These are phyloP conservation scores for Trimorus sp. DNA, from an alignment of 2,888 invertebrate species.

Conservation along the genomic window DNA sequence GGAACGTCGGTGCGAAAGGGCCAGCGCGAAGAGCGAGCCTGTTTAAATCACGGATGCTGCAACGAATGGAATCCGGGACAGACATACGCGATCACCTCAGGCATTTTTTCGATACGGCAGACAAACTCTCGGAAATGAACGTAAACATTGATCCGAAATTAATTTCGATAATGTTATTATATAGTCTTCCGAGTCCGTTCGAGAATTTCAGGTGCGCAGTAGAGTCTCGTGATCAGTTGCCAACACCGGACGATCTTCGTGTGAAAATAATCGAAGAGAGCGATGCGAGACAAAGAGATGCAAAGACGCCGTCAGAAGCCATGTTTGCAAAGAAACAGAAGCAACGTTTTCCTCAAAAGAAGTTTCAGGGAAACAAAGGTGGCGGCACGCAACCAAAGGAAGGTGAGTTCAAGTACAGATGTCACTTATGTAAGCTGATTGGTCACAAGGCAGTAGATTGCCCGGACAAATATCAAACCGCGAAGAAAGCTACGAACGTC, in stretches of 20 bases:
- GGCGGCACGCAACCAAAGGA: too few relatives aligned
- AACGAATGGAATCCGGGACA: background rate
- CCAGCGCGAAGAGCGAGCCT: slow-evolving; percentile 21
- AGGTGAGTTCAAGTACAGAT: too few relatives aligned
- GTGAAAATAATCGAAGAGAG: background rate
- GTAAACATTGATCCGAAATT: background rate
- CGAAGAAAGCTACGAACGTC: too few relatives aligned
- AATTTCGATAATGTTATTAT: background rate
- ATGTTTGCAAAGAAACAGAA: background rate
- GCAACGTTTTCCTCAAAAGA: too few relatives aligned
- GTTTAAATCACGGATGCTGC: slow-evolving; percentile 25
- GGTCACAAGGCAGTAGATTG: too few relatives aligned
- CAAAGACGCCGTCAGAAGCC: background rate
- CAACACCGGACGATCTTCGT: background rate
- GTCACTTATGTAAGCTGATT: too few relatives aligned
- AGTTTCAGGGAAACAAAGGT: too few relatives aligned
- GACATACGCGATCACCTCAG: background rate
- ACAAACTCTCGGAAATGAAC: background rate
- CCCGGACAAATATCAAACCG: too few relatives aligned
- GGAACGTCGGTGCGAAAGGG: too few relatives aligned
- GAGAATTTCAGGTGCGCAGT: background rate
- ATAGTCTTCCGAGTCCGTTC: background rate
- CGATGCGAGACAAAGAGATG: slow-evolving; percentile 2
- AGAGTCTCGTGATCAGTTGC: background rate
- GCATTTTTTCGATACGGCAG: background rate